Base-by-base conservation (phyloP, 2,888 invertebrate species). In the Glaucopsyche alexis region DNA sequence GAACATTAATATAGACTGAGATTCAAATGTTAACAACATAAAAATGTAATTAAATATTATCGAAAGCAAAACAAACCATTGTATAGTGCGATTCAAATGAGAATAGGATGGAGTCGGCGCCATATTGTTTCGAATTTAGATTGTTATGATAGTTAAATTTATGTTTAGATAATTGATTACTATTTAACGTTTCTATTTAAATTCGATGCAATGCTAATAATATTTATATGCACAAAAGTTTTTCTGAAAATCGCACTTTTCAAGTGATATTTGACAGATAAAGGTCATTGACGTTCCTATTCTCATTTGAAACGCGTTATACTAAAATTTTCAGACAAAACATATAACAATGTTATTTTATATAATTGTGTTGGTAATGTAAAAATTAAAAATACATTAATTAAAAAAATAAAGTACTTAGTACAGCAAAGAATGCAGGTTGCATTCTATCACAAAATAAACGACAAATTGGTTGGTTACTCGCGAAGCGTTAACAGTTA, bases 401-500 rank as follows among this genome's bases (percentile, higher is more conserved):
- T 47, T 5, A 13, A 19, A 60, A 60, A 29, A 14, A 13, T 29
- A 5, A 52, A 52, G 52, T 55, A 11, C 4, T 9, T 42, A 42
- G 4, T 42, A 60, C 60, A 60, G 11, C 60, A 7, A 29, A 29
- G 13, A 60, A 60, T 38, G 29, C 13, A 13, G 19, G 60, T 60
- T 60, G 60, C 29, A 60, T 60, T 47, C 13, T 47, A 60, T 60
- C 60, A 60, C 60, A 60, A 60, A 55, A 60, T 60, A 60, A 60
- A 60, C 29, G 60, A 60, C 2, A 60, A 60, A 13, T 60, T 19
- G 55, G 60, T 47, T 47, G 13, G 9, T 60, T 29, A 60, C 60
- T 60, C 29, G 13, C 13, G 13, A 67, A 67, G 42, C 42, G 45
- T 72, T 67, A 64, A 67, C 72, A 69, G 45, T 72, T 67, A 64